Evolutionary conservation across 1,140 invertebrate species (phyloP), one percentile per base, ranked within the genome.

Genomic region (Anthonomus grandis): DNA sequence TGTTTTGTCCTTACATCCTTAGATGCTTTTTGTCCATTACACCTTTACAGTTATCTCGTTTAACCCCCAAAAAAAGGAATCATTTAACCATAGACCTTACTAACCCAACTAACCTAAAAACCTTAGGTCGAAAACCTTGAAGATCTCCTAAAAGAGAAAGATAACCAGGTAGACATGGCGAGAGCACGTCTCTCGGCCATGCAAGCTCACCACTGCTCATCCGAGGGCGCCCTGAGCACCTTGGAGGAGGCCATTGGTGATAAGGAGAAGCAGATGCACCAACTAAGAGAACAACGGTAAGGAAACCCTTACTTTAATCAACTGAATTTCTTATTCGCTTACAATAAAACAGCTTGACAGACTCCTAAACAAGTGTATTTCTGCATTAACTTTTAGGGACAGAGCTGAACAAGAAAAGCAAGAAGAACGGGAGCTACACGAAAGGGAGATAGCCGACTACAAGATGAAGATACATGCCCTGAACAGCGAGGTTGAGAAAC

Each of bases 91-190:
- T n/a, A n/a, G n/a, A n/a, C n/a, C n/a, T n/a, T n/a, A n/a, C n/a
- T n/a, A n/a, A n/a, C n/a, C n/a, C n/a, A n/a, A n/a, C n/a, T n/a
- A n/a, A n/a, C n/a, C n/a, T n/a, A n/a, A n/a, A n/a, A n/a, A n/a
- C 38, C 38, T 9, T 75, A 97, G 93, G 94, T 97, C 73, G 95
- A 98, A 77, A 96, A 96, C 74, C 77, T 98, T 36, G 96, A 98
- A 80, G 95, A 97, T 71, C 79, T 96, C 41, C 79, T 98, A 9
- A 95, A 95, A 76, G 95, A 98, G 74, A 98, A 98, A 77, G 96
- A 98, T 74, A 95, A 95, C 73, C 93, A 97, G 79, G 90, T 98
- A 50, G 92, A 95, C 66, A 93, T 95, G 87, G 90, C 94, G 0
- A 81, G 93, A 60, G 89, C 91, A 12, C 83, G 94, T 50, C 73